Evolutionary conservation across 2,888 invertebrate genomes (phyloP).

Genomic region (Lycia hirtaria): DNA sequence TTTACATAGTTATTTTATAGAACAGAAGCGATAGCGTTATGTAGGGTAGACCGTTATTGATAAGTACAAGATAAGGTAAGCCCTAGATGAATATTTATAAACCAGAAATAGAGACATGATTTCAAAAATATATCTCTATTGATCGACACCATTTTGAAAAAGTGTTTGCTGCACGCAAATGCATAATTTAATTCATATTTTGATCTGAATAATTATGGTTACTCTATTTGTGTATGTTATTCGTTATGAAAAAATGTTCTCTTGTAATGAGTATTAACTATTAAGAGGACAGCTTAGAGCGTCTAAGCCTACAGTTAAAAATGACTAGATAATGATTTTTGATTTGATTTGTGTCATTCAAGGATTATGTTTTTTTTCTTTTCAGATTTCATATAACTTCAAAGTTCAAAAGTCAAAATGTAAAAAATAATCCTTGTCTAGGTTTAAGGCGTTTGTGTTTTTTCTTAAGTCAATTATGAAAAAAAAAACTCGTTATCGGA

Average conservation of each 20-base stretch:
- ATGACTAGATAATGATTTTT: too few relatives aligned
- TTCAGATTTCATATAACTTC: too few relatives aligned
- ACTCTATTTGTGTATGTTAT: constrained; percentile 2
- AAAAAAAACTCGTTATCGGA: too few relatives aligned
- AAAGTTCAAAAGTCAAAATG: too few relatives aligned
- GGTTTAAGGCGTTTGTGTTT: too few relatives aligned
- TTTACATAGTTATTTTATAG: constrained; percentile 1
- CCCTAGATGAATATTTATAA: constrained; percentile 71
- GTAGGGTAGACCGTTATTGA: constrained; percentile 63
- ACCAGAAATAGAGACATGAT: constrained; percentile 69
- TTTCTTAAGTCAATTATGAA: too few relatives aligned
- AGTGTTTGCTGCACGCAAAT: constrained; percentile 38
- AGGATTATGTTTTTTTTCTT: too few relatives aligned
- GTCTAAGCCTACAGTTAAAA: too few relatives aligned
- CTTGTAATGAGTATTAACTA: constrained; percentile 7
- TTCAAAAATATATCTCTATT: constrained; percentile 66
- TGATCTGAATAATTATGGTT: constrained; percentile 32
- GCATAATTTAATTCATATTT: constrained; percentile 44
- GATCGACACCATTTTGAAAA: constrained; percentile 52
- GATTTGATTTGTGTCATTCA: too few relatives aligned
- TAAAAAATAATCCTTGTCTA: too few relatives aligned
- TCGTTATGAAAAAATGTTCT: not conserved
- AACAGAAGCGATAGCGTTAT: constrained; percentile 22
- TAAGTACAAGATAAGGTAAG: constrained; percentile 59
- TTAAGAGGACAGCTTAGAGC: too few relatives aligned